Evolutionary conservation across 2,888 invertebrate species (phyloP).

Genomic region (Pyrrhia umbra): DNA sequence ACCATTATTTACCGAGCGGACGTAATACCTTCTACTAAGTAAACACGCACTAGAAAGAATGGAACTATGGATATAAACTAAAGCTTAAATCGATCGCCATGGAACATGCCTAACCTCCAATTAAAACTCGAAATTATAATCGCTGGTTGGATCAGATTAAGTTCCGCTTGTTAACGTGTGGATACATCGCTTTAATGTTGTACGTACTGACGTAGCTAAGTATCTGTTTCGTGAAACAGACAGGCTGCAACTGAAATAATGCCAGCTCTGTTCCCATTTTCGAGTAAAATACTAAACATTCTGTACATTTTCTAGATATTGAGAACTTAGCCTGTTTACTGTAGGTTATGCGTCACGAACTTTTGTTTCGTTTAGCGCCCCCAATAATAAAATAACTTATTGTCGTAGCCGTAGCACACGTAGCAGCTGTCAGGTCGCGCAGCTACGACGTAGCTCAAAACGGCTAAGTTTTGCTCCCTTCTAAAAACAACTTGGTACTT

Average conservation of each 20-base stretch:
- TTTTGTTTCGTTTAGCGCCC: conserved; percentile 31
- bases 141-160: conserved; percentile 29
- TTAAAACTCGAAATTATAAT: conserved; percentile 42
- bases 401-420: conserved; percentile 62
- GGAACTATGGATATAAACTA: conserved; percentile 19
- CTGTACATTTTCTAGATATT: conserved; percentile 11
- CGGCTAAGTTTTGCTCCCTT: conserved; percentile 45
- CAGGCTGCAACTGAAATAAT: conserved; percentile 19
- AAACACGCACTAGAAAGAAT: conserved; percentile 70
- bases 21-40: conserved; percentile 76
- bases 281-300: conserved; percentile 16
- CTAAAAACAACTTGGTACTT: conserved; percentile 56
- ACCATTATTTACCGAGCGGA: conserved; percentile 85
- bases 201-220: neutral
- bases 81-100: conserved; percentile 42
- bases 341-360: conserved; percentile 28
- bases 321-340: conserved; percentile 17
- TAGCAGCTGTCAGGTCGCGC: conserved; percentile 61
- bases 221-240: conserved; percentile 17
- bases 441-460: conserved; percentile 55
- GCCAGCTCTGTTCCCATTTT: conserved; percentile 22
- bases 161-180: conserved; percentile 34
- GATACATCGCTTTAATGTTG: conserved; percentile 12
- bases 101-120: conserved; percentile 31
- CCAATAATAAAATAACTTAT: conserved; percentile 51